Evolutionary conservation across 2,113 vertebrate genomes (phyloP).

Genomic region (Corynorhinus townsendii): DNA sequence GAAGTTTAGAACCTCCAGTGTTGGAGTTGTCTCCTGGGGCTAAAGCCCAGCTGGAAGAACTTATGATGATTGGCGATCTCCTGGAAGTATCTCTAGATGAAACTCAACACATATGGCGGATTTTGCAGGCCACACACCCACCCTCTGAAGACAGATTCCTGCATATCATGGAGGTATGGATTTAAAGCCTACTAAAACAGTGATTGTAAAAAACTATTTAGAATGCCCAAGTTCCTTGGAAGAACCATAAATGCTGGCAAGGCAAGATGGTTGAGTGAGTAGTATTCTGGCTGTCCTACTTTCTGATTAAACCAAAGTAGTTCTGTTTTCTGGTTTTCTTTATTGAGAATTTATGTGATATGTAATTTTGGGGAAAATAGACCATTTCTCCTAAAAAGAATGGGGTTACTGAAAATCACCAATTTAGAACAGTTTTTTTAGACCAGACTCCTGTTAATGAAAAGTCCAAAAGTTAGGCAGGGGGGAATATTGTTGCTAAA

Average conservation of each 20-base stretch:
- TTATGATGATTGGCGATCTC: constrained; percentile 98
- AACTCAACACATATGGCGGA: constrained; percentile 99
- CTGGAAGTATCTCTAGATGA: constrained; percentile 98
- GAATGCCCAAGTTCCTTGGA: neutral
- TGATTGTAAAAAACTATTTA: constrained; percentile 8
- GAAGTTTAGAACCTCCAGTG: constrained; percentile 95
- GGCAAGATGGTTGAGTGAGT: neutral
- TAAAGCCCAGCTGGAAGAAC: constrained; percentile 94
- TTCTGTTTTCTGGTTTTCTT: neutral
- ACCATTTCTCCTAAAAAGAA: neutral
- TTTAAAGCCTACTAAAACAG: neutral
- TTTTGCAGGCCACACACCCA: constrained; percentile 97
- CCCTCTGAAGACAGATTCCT: constrained; percentile 96
- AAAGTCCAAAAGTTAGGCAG: neutral
- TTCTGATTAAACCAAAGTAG: neutral
- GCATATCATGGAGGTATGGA: constrained; percentile 94
- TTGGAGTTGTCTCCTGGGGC: constrained; percentile 92
- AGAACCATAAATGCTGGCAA: neutral
- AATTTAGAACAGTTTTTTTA: neutral
- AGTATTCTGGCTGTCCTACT: neutral
- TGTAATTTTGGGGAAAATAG: neutral
- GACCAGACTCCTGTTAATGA: neutral
- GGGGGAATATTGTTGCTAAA: neutral
- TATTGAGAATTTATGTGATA: neutral
- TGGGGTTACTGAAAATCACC: neutral